Percentiles rank a stretch among this genome's conserved stretches.
phyloP scores from a whole-genome alignment of 2,113 vertebrate species.

The Mesembrinibis cayennensis region DNA sequence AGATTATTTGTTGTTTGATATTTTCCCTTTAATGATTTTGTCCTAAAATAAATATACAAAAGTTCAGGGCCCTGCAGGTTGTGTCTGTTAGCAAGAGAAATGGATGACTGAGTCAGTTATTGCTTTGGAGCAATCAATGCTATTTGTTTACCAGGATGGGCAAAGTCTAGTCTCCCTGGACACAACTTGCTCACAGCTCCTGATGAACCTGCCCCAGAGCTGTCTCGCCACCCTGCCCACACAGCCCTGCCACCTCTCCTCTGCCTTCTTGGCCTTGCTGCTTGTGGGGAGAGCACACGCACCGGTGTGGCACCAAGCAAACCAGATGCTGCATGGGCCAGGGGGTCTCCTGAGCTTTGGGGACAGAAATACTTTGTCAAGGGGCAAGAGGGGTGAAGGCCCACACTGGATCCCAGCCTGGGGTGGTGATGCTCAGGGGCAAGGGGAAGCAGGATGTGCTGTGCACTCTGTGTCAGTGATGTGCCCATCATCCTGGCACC shows the following conservation, averaged over 20 bases:
- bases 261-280: neutral
- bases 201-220: neutral
- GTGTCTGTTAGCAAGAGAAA: neutral
- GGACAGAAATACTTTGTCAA: neutral
- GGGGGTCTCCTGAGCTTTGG: neutral
- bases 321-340: fast-evolving
- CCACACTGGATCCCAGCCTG: neutral
- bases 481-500: neutral
- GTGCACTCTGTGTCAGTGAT: neutral
- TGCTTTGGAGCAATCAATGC: neutral
- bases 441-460: neutral
- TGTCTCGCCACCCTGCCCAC: neutral
- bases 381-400: fast-evolving
- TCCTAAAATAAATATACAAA: slow-evolving; percentile 36
- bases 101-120: neutral
- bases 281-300: neutral
- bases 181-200: neutral
- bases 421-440: neutral
- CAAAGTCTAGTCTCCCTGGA: slow-evolving; percentile 12
- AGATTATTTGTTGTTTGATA: slow-evolving; percentile 45
- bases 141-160: slow-evolving; percentile 34
- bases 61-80: slow-evolving; percentile 46
- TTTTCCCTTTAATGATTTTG: slow-evolving; percentile 22
- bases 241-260: neutral
- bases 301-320: neutral